Evolutionary conservation across 2,888 invertebrate genomes (phyloP), one percentile per base, ranked within the genome.

Genomic region (Nomada fucata): DNA sequence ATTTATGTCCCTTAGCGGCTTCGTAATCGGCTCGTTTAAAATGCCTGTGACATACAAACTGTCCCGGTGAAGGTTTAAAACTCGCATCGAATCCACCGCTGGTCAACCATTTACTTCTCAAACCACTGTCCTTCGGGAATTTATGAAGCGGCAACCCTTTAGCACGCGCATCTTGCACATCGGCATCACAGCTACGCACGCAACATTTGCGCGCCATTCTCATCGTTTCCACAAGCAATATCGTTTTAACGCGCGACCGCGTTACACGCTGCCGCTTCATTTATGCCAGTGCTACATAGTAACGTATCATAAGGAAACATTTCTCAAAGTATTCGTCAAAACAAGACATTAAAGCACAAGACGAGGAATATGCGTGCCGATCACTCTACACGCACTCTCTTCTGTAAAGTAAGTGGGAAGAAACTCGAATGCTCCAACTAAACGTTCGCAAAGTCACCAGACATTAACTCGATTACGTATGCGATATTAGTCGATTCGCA

Each of bases 71-170:
- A 36, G 95, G 95, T 86, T 95, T 94, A 81, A 95, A 95, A 79
- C 94, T 94, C 55, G 93, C 90, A 65, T 94, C 94, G 67, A 95
- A 94, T 50, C 94, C 95, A 89, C 96, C 96, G 88, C 96, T 95
- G n/a, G 94, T 94, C 73, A 96, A 94, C 97, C 97, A 97, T 92
- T 94, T 95, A 67, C 95, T 94, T 74, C 95, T 94, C 76, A 96
- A 94, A 76, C 94, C 94, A 36, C 94, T 91, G 91, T 96, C 96
- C 92, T 96, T 95, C 2, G 97, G 97, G 90, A 96, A 96, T 89
- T 96, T 96, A 92, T 97, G 97, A 91, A 96, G 96, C 53, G 97
- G 97, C 52, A 97, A 96, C 82, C 97, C 97, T 86, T 95, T 94
- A 91, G 96, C 95, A 92, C 96, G 95, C 78, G 94, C 93, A 91